Percentiles rank a stretch among this genome's conserved stretches.
phyloP scores from a whole-genome alignment of 1,140 invertebrate species.

The Leptinotarsa texana region DNA sequence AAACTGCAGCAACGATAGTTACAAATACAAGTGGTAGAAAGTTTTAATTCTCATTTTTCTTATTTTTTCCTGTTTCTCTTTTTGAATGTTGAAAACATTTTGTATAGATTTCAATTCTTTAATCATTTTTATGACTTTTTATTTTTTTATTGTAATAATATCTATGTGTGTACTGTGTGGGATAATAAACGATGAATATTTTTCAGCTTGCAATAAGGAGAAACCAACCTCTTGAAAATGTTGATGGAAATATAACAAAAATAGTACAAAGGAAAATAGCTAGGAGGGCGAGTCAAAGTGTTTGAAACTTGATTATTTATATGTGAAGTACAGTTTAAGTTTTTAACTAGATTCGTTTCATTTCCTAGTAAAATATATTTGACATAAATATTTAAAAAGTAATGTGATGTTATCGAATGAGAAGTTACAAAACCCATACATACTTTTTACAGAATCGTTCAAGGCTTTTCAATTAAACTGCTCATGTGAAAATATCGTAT shows the following conservation, averaged over 20 bases:
- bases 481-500: no score
- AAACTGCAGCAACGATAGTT: no score
- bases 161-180: neutral
- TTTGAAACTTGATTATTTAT: slow-evolving; percentile 14
- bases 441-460: no score
- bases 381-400: neutral
- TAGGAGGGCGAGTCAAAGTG: slow-evolving; percentile 36
- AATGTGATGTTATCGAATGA: no score
- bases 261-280: slow-evolving; percentile 50
- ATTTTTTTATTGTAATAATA: neutral
- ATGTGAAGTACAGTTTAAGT: neutral
- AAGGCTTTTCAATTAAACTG: no score
- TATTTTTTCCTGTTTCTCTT: no score
- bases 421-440: no score
- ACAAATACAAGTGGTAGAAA: no score
- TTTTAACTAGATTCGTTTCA: neutral
- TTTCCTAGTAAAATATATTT: neutral
- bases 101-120: neutral
- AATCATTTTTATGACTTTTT: neutral
- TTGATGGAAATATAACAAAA: slow-evolving; percentile 54
- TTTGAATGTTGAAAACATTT: no score
- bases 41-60: no score
- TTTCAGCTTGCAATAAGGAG: slow-evolving; percentile 49
- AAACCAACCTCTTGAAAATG: slow-evolving; percentile 47
- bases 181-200: slow-evolving; percentile 16